Evolutionary conservation across 2,797 vertebrate species (phyloP).

Genomic region (Tragelaphus eurycerus): DNA sequence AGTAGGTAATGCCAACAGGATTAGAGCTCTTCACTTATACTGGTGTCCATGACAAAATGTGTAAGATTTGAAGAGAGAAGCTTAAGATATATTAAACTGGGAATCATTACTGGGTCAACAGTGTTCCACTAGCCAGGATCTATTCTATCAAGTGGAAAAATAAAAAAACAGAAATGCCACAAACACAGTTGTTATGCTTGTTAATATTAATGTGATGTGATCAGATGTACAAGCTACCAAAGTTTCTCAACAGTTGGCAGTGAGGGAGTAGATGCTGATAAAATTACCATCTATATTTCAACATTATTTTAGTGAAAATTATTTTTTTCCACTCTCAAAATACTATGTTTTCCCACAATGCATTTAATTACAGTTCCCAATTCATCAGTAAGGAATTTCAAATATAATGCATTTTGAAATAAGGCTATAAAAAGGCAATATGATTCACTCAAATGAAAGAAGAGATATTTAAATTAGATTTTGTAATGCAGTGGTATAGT

Average conservation of each 20-base stretch:
- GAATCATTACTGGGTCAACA: not conserved
- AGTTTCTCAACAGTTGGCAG: not conserved
- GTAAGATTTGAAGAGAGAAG: constrained; percentile 30
- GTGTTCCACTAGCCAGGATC: not conserved
- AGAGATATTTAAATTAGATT: constrained; percentile 47
- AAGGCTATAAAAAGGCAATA: constrained; percentile 37
- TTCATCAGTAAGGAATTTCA: constrained; percentile 30
- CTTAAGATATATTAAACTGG: not conserved
- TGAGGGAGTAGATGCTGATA: not conserved
- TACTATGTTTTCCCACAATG: not conserved
- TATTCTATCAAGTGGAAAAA: not conserved
- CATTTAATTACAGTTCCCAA: constrained; percentile 50
- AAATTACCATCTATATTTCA: not conserved
- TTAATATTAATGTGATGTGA: not conserved
- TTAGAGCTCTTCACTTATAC: not conserved
- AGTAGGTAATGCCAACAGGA: not conserved
- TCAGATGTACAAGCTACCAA: not conserved
- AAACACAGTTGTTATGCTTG: not conserved
- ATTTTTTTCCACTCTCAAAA: constrained; percentile 1
- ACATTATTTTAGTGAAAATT: constrained; percentile 11
- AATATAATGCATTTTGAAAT: constrained; percentile 48
- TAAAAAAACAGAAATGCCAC: not conserved
- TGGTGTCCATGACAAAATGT: not conserved
- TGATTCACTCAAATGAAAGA: constrained; percentile 43
- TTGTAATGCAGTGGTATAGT: not conserved